These are phyloP conservation scores for Myiagra hebetior DNA, from an alignment of 2,113 vertebrate species.

Conservation along the genomic window DNA sequence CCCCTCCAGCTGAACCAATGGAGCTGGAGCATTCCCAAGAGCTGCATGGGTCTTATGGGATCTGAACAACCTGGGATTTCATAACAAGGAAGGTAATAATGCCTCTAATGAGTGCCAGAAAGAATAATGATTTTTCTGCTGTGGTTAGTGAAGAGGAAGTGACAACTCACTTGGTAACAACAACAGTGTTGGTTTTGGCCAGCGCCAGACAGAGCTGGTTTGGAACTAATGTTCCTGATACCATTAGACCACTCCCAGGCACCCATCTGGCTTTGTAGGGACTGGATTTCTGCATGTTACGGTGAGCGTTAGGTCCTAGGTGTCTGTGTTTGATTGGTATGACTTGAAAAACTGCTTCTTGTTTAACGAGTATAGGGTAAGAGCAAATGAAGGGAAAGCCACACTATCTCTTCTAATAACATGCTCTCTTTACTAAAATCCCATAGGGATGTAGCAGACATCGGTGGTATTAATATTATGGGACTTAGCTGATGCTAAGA, in stretches of 20 bases:
- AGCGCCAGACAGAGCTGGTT: background rate
- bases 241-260: background rate
- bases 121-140: background rate
- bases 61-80: background rate
- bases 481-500: slow-evolving; percentile 62
- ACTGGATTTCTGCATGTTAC: background rate
- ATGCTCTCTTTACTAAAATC: slow-evolving; percentile 36
- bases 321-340: background rate
- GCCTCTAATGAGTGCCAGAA: background rate
- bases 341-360: background rate
- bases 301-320: background rate
- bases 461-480: slow-evolving; percentile 54
- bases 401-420: slow-evolving; percentile 48
- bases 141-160: background rate
- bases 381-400: slow-evolving; percentile 51
- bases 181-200: background rate
- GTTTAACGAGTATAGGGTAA: background rate
- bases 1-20: background rate
- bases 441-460: slow-evolving; percentile 36
- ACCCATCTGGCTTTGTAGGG: background rate
- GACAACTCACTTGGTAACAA: background rate
- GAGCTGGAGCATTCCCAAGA: background rate
- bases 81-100: background rate
- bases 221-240: background rate
- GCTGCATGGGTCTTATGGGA: background rate